Evolutionary conservation across 2,888 invertebrate species (phyloP).

Genomic region (Tachina lurida): DNA sequence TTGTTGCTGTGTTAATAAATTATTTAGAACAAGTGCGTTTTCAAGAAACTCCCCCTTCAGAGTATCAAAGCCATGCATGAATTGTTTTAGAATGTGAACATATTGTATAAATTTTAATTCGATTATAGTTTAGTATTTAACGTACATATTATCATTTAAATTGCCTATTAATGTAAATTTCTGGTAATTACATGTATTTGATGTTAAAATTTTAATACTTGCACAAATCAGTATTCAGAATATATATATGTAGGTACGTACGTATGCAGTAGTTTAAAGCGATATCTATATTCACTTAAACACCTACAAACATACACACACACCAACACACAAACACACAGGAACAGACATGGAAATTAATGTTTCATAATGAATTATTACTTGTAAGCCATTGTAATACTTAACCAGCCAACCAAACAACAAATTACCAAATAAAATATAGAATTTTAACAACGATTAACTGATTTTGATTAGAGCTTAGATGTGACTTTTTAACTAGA

Average conservation of each 20-base stretch:
- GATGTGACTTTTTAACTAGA: slow-evolving; percentile 46
- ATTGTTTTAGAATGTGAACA: too few relatives aligned
- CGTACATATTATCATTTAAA: slow-evolving; percentile 45
- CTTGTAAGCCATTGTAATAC: slow-evolving; percentile 47
- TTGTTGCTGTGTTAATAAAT: too few relatives aligned
- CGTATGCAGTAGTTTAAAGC: neutral
- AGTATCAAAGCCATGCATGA: too few relatives aligned
- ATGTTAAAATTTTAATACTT: slow-evolving; percentile 31
- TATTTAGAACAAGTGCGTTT: too few relatives aligned
- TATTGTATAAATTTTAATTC: slow-evolving; percentile 4
- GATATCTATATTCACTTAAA: neutral
- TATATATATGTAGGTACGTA: too few relatives aligned
- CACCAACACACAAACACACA: neutral
- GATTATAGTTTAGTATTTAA: slow-evolving; percentile 1
- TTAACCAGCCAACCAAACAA: slow-evolving; percentile 22
- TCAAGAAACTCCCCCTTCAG: too few relatives aligned
- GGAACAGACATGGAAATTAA: neutral
- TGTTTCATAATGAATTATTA: slow-evolving; percentile 27
- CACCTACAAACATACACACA: neutral
- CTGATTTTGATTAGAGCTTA: slow-evolving; percentile 56
- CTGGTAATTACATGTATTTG: slow-evolving; percentile 52
- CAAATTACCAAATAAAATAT: slow-evolving; percentile 34
- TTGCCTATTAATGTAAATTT: slow-evolving; percentile 59
- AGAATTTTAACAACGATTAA: slow-evolving; percentile 61
- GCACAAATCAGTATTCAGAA: neutral